These are phyloP conservation scores for Sphinx pinastri DNA, from an alignment of 2,888 invertebrate species.

Conservation along the genomic window DNA sequence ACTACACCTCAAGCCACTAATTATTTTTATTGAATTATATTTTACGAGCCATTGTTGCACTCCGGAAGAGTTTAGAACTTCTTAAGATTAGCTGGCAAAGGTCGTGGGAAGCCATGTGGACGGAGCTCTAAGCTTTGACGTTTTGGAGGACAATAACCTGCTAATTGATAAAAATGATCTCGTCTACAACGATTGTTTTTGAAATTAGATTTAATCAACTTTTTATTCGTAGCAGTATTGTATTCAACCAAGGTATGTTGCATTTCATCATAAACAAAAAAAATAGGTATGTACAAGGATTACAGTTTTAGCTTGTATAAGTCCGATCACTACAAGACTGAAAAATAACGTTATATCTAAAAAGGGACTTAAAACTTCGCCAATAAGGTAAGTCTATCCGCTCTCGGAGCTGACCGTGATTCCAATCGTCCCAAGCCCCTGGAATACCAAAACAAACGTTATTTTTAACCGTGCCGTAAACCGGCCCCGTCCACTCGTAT, in stretches of 20 bases:
- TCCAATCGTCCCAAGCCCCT: constrained; percentile 4
- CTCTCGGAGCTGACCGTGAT: constrained; percentile 28
- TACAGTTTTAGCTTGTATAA: too few relatives aligned
- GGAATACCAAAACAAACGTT: constrained; percentile 19
- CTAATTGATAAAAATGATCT: too few relatives aligned
- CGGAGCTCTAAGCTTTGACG: neutral
- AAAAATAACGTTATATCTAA: neutral
- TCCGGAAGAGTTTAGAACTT: neutral
- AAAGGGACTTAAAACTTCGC: neutral
- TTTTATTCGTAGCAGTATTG: too few relatives aligned
- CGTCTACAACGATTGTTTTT: too few relatives aligned
- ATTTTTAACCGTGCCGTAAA: constrained; percentile 11
- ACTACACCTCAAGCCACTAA: neutral
- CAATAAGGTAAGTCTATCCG: neutral
- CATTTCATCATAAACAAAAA: too few relatives aligned
- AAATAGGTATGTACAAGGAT: too few relatives aligned
- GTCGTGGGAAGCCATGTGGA: neutral
- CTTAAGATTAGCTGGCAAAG: neutral
- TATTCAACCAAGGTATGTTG: too few relatives aligned
- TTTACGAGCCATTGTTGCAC: constrained; percentile 4
- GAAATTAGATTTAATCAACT: too few relatives aligned
- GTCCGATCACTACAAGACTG: too few relatives aligned
- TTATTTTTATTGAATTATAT: constrained; percentile 5
- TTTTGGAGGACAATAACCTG: too few relatives aligned
- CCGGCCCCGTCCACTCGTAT: constrained; percentile 5